Base-by-base conservation (phyloP, 2,888 invertebrate genomes). In the Lochmaea capreae region DNA sequence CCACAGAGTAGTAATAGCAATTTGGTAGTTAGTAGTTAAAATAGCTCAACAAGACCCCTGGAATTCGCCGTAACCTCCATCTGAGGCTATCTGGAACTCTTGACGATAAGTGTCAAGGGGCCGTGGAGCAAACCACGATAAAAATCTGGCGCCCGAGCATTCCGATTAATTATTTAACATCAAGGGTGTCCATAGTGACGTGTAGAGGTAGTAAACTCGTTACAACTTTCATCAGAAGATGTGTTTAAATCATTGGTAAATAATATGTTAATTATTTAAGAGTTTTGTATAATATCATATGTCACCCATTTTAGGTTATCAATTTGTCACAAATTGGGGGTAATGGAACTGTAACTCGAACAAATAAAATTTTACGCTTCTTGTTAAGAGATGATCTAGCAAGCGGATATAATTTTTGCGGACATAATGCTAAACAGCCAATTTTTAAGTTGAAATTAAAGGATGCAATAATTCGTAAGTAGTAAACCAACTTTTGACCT, bases 321-420 rank as follows among this genome's bases (percentile, higher is more conserved):
- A 26, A 59, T 59, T 22, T 59, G 59, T 59, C 59, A 59, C 59
- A 22, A 59, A 14, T 59, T 59, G 59, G 59, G 11, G 59, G 59
- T 59, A 8, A 59, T 26, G 59, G 59, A 59, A 33, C 33, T 58
- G 58, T 58, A 26, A 59, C 22, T n/a, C 26, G 33, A 61, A 61
- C 61, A 33, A 61, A 61, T 61, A 61, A 61, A 61, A 61, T 61
- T 61, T 61, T 26, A 61, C 61, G 61, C 39, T 61, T 61, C 61
- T 61, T 61, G 61, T 61, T 61, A 61, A 26, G 39, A 61, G 61
- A 61, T 42, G 26, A 26, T 61, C 42, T 61, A 61, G 61, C 61
- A 61, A 8, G 61, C 39, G 42, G 39, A 9, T 61, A 39, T 61
- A 61, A 61, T 16, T 61, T 61, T 61, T 61, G 61, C 11, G 61